These are phyloP conservation scores for Saguinus imperator DNA, from an alignment of 2,113 vertebrate genomes.

Conservation along the genomic window DNA sequence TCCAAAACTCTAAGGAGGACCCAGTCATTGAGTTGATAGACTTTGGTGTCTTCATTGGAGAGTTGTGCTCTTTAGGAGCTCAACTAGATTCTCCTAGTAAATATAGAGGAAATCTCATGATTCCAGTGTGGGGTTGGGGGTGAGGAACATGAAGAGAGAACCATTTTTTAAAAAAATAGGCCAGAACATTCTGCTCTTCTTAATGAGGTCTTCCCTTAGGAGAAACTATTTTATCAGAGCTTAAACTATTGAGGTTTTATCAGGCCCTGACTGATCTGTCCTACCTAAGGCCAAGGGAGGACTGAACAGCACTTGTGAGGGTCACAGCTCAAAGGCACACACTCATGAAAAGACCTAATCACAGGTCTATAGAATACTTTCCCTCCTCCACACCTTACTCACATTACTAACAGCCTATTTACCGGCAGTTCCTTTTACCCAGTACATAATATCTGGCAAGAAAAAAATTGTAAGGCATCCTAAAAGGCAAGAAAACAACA, in stretches of 20 bases:
- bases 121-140: background rate
- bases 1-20: background rate
- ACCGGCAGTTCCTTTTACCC: background rate
- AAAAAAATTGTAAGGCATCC: background rate
- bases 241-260: background rate
- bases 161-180: background rate
- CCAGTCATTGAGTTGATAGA: accelerated
- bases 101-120: no score
- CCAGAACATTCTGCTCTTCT: background rate
- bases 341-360: background rate
- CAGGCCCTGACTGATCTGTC: background rate
- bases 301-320: background rate
- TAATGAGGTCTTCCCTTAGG: background rate
- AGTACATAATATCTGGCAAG: background rate
- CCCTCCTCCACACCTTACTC: background rate
- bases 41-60: background rate
- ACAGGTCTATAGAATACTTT: background rate
- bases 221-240: background rate
- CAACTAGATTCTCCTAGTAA: background rate
- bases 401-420: background rate
- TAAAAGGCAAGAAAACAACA: background rate
- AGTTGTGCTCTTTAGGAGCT: background rate
- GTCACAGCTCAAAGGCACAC: background rate
- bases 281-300: background rate
- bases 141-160: background rate